phyloP scores from a whole-genome alignment of 1,140 invertebrate species.

The Aphelinus certus region DNA sequence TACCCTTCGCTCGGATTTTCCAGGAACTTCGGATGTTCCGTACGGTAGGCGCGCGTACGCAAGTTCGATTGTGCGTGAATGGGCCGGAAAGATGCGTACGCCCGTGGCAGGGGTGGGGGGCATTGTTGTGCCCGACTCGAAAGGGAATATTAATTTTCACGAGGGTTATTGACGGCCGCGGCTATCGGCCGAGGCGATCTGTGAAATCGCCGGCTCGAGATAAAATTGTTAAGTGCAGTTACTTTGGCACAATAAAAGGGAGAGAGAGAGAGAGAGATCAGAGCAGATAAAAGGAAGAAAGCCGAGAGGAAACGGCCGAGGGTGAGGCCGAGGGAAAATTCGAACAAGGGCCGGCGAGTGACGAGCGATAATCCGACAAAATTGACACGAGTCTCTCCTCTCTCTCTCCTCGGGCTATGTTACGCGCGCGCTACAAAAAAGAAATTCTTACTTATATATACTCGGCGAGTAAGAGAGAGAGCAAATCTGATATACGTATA shows the following conservation, averaged over 20 bases:
- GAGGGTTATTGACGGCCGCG: too few relatives aligned
- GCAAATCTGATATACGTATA: too few relatives aligned
- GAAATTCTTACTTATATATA: not conserved
- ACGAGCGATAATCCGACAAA: constrained; percentile 53
- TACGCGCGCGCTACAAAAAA: not conserved
- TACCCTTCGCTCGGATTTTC: too few relatives aligned
- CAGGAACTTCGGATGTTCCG: not conserved
- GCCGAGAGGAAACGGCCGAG: constrained; percentile 6
- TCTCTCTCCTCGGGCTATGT: not conserved
- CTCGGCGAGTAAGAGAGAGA: too few relatives aligned
- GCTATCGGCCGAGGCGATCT: not conserved
- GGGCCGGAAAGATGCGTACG: not conserved
- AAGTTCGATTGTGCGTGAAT: not conserved
- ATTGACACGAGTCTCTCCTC: constrained; percentile 50
- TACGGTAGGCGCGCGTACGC: not conserved
- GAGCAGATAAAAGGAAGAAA: constrained; percentile 16
- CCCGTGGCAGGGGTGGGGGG: not conserved
- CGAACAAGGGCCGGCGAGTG: constrained; percentile 12
- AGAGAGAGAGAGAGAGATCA: not conserved
- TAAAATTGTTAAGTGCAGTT: constrained; percentile 29
- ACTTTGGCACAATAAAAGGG: constrained; percentile 1
- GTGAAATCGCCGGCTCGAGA: constrained; percentile 4
- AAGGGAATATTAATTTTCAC: constrained; percentile 32
- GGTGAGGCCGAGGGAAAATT: not conserved
- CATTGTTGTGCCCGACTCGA: not conserved